Evolutionary conservation across 1,140 invertebrate species (phyloP), one percentile per base, ranked within the genome.

Genomic region (Chymomyza costata): DNA sequence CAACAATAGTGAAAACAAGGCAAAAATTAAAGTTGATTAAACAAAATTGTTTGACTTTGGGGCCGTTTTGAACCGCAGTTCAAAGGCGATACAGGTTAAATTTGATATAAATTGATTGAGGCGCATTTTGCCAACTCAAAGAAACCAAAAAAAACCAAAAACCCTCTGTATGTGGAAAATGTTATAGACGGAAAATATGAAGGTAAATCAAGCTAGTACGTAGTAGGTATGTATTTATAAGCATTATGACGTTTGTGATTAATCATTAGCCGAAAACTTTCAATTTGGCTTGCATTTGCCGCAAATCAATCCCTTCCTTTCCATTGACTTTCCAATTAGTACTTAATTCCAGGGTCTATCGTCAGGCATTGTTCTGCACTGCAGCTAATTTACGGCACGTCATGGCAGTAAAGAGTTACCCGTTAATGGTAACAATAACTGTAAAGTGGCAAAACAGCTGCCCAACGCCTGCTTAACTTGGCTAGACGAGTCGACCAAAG

Each of bases 61-160:
- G 64, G 53, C 62, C 58, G 50, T 50, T 38, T 7, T 65, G 61
- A 61, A 50, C 62, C 37, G 18, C 16, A 46, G 57, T 65, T 61
- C 57, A 56, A 56, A 56, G 65, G 67, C 64, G 62, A 66, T 19
- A 13, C 34, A 55, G 73, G 73, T 73, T 80, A 80, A 80, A 65
- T 62, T 68, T 71, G 67, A 73, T 80, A 73, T 80, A 47, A 81
- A 80, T 80, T 80, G 67, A 80, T 80, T 73, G 67, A 45, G 32
- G 45, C 39, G 18, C 57, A 55, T 60, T 53, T 54, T 45, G 34
- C n/a, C 25, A 6, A 10, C 32, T 18, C 30, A 15, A 30, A 43
- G 25, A 6, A 38, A 44, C 51, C 65, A 44, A 32, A 69, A 50
- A 58, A 48, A 47, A 38, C 44, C 35, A 45, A 51, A 38, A 45